Evolutionary conservation across 2,113 vertebrate genomes (phyloP).

Genomic region (Promerops cafer): DNA sequence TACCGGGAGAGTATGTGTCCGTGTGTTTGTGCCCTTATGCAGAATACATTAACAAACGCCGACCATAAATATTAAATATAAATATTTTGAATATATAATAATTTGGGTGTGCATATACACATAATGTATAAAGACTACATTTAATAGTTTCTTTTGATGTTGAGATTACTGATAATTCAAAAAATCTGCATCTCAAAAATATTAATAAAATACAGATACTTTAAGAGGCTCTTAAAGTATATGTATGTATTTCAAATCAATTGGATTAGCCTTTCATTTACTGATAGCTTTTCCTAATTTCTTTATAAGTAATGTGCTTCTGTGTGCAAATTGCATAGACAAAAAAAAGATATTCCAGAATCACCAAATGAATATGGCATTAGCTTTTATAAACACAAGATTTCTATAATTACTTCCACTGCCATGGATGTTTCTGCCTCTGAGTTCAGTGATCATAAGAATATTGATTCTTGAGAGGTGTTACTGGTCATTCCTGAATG

Average conservation of each 20-base stretch:
- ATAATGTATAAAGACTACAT: not conserved
- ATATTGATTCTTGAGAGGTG: not conserved
- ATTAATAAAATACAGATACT: not conserved
- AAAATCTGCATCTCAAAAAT: not conserved
- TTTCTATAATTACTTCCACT: not conserved
- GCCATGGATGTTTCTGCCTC: not conserved
- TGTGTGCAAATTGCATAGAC: not conserved
- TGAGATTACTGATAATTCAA: not conserved
- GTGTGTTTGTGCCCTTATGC: not conserved
- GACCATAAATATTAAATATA: not conserved
- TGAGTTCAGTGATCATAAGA: not conserved
- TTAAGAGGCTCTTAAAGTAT: not conserved
- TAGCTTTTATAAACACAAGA: not conserved
- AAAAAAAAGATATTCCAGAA: not conserved
- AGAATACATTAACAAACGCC: not conserved
- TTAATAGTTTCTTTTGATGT: not conserved
- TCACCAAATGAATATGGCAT: not conserved
- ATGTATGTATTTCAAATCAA: not conserved
- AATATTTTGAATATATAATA: not conserved
- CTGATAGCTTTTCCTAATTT: not conserved
- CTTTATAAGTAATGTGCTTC: not conserved
- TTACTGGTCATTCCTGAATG: not conserved
- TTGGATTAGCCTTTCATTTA: not conserved
- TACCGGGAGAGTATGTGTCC: not conserved
- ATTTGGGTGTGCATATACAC: not conserved